phyloP scores from a whole-genome alignment of 2,888 invertebrate species.

The Sinopyrophorus schimmeli region DNA sequence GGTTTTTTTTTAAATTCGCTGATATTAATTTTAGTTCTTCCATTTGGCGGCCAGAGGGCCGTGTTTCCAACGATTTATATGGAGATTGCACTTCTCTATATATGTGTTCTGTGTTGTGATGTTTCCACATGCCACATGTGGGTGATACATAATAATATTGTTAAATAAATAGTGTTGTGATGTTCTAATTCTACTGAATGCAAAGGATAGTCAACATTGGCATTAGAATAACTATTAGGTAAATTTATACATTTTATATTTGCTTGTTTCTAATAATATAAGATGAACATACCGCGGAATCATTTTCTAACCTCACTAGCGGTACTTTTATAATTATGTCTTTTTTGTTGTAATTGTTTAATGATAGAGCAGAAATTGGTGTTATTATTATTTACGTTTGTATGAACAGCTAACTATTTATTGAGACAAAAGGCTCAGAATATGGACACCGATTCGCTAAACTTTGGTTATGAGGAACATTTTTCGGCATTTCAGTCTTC shows the following conservation, averaged over 20 bases:
- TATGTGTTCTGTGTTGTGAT: too few relatives aligned
- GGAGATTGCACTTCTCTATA: too few relatives aligned
- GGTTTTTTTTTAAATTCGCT: too few relatives aligned
- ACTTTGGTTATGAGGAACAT: constrained; percentile 58
- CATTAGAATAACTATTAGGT: not conserved
- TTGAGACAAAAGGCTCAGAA: not conserved
- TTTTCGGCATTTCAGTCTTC: constrained; percentile 48
- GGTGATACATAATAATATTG: constrained; percentile 15
- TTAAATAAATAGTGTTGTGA: constrained; percentile 7
- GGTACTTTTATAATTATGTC: not conserved
- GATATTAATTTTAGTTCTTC: too few relatives aligned
- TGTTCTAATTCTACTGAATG: not conserved
- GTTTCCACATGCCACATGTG: constrained; percentile 21
- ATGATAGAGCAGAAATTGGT: not conserved
- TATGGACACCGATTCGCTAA: constrained; percentile 59
- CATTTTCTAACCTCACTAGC: constrained; percentile 8
- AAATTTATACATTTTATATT: not conserved
- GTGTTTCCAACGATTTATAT: too few relatives aligned
- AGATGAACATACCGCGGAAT: constrained; percentile 8
- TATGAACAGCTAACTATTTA: not conserved
- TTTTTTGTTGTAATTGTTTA: not conserved
- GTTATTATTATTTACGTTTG: not conserved
- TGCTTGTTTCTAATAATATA: not conserved
- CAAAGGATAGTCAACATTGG: not conserved
- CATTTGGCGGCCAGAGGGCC: too few relatives aligned